Evolutionary conservation across 2,888 invertebrate species (phyloP).

Genomic region (Cheilosia pagana): DNA sequence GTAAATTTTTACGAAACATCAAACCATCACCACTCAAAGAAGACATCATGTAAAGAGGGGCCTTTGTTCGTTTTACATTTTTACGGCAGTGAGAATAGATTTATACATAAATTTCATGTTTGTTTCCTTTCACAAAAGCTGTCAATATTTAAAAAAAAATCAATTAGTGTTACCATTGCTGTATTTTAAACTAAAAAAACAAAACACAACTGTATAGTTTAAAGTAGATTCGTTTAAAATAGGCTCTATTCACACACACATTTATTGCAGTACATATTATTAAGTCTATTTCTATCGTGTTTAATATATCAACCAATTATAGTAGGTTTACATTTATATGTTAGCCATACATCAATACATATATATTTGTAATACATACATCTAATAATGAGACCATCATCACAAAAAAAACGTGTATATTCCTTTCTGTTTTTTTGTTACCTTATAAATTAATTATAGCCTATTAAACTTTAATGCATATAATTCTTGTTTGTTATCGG

Average conservation of each 20-base stretch:
- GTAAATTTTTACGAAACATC: too few species aligned
- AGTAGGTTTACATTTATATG: not conserved
- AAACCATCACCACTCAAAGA: too few species aligned
- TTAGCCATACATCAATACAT: slow-evolving; percentile 18
- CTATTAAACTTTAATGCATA: slow-evolving; percentile 8
- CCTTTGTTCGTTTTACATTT: not conserved
- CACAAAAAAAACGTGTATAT: slow-evolving; percentile 50
- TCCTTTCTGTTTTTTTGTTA: slow-evolving; percentile 27
- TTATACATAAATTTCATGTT: not conserved
- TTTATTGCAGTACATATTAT: slow-evolving; percentile 30
- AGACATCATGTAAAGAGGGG: too few species aligned
- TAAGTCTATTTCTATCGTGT: slow-evolving; percentile 14
- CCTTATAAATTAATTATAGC: slow-evolving; percentile 10
- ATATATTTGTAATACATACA: slow-evolving; percentile 46
- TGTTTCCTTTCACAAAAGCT: slow-evolving; percentile 3
- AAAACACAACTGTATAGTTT: not conserved
- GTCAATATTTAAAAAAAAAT: slow-evolving; percentile 2
- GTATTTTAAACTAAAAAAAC: slow-evolving; percentile 9
- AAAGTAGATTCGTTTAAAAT: slow-evolving; percentile 32
- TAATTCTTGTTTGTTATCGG: not conserved
- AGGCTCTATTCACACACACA: slow-evolving; percentile 32
- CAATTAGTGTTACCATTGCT: slow-evolving; percentile 2
- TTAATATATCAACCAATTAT: slow-evolving; percentile 12
- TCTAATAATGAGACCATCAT: slow-evolving; percentile 67
- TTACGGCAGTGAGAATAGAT: slow-evolving; percentile 52